Base-by-base conservation (phyloP, 2,113 vertebrate genomes). In the Oncorhynchus tshawytscha region DNA sequence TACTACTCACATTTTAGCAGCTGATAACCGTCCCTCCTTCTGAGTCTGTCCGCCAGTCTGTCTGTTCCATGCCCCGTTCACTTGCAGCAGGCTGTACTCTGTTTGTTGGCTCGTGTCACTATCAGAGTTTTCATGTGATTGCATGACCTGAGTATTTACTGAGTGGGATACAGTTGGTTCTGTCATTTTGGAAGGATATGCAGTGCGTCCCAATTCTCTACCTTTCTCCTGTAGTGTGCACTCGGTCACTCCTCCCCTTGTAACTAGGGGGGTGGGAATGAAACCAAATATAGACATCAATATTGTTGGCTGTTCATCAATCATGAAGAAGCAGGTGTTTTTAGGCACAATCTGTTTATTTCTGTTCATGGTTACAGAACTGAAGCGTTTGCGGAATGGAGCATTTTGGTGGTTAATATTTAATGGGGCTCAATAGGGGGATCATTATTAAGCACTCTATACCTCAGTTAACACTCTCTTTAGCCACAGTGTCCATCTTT, bases 1-100 rank as follows among this genome's bases (percentile, higher is more conserved):
- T 71, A 85, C 88, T 88, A 85, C 88, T 88, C 60, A 90, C 88
- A 90, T 87, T 83, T 77, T 89, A 49, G 87, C 85, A 9, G 83
- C 70, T 31, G 84, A 89, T 16, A 80, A n/a, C 31, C 34, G 87
- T 57, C 84, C 84, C 2, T 72, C 59, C 2, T 15, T 8, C 39
- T 24, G 60, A 11, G 48, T 12, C 59, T 18, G 70, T 29, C 78
- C 54, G 3, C 39, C 39, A 5, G 6, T 77, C 68, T 76, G 68
- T 70, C 77, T 49, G 54, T 45, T 81, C 88, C 87, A 88, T 0
- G 87, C 78, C n/a, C 74, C 77, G 6, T 82, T 87, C 18, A 81
- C 69, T 71, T 78, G 81, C 7, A 88, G 45, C 70, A 88, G 74
- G 67, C 76, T 84, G 18, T 78, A 88, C 65, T 80, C 68, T 20